Evolutionary conservation across 2,888 invertebrate genomes (phyloP).

Genomic region (Agrotis ipsilon): DNA sequence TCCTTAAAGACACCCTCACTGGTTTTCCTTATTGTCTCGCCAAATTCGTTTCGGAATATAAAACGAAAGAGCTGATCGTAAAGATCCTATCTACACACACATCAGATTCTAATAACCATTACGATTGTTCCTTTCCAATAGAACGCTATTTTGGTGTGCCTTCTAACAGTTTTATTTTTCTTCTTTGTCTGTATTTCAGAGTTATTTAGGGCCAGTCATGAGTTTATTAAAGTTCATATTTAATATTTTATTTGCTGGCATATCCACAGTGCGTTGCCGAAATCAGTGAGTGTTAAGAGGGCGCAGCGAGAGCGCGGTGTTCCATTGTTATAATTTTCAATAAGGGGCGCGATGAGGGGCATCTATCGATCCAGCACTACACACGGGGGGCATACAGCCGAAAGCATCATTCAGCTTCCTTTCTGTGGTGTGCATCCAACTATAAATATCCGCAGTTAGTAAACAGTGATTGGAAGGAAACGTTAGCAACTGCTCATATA

Average conservation of each 20-base stretch:
- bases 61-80: slow-evolving; percentile 35
- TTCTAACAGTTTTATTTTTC: background rate
- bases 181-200: slow-evolving; percentile 4
- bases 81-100: slow-evolving; percentile 39
- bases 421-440: slow-evolving; percentile 86
- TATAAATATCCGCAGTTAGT: slow-evolving; percentile 83
- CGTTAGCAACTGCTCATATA: slow-evolving; percentile 45
- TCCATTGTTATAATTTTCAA: slow-evolving; percentile 92
- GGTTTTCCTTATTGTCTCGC: slow-evolving; percentile 35
- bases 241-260: slow-evolving; percentile 60
- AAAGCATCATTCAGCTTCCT: slow-evolving; percentile 79
- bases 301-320: slow-evolving; percentile 84
- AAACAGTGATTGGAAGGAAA: slow-evolving; percentile 64
- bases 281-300: slow-evolving; percentile 91
- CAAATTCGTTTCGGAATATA: slow-evolving; percentile 39
- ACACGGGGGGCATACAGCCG: slow-evolving; percentile 77
- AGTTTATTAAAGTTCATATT: slow-evolving; percentile 52
- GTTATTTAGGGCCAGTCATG: slow-evolving; percentile 20
- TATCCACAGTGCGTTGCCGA: slow-evolving; percentile 85
- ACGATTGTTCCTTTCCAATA: slow-evolving; percentile 20
- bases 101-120: slow-evolving; percentile 46
- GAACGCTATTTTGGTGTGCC: background rate
- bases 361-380: slow-evolving; percentile 84
- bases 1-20: slow-evolving; percentile 1
- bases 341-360: slow-evolving; percentile 91